Conservation (phyloP, 2,113 vertebrate genomes). For the Haplochromis vanheusdeni region DNA sequence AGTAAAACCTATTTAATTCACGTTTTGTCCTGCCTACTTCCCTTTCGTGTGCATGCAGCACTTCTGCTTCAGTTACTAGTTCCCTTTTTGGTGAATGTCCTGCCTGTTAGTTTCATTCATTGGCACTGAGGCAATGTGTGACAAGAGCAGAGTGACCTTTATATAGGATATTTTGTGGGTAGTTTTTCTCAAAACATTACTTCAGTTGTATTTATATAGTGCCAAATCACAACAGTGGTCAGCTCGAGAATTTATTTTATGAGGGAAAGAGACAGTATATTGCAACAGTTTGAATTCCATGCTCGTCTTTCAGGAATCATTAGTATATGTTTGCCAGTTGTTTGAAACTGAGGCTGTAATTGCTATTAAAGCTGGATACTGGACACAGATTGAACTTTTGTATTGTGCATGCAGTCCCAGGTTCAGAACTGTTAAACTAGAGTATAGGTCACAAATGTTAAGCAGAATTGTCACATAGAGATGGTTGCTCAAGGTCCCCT, state of each 20-base stretch:
- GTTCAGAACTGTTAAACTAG: not conserved
- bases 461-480: not conserved
- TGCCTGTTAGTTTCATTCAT: not conserved
- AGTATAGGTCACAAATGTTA: not conserved
- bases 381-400: not conserved
- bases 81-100: not conserved
- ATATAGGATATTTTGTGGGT: not conserved
- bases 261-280: not conserved
- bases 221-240: not conserved
- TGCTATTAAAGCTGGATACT: not conserved
- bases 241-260: not conserved
- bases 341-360: not conserved
- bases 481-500: not conserved
- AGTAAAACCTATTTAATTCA: not conserved
- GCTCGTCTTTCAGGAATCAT: not conserved
- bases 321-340: not conserved
- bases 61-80: constrained; percentile 1
- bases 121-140: not conserved
- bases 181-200: not conserved
- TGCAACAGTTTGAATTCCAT: not conserved
- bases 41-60: not conserved
- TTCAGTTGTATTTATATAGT: not conserved
- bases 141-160: not conserved
- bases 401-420: not conserved
- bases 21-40: not conserved